phyloP scores from a whole-genome alignment of 1,140 invertebrate species.

The Mycetomoellerius zeteki region DNA sequence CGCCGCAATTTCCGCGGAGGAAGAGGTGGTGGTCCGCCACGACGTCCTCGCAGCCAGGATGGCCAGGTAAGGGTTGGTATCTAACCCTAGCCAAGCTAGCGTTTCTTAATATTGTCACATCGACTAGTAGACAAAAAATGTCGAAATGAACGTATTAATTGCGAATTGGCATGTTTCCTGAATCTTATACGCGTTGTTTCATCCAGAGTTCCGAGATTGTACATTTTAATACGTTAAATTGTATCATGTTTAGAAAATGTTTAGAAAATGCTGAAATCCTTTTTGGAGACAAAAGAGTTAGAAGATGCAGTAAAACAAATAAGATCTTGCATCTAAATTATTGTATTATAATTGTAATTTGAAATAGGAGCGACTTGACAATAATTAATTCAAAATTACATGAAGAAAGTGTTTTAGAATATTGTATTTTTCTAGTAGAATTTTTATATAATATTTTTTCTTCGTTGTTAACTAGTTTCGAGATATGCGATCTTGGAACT shows the following conservation, averaged over 20 bases:
- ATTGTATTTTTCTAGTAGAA: not conserved
- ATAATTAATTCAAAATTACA: slow-evolving; percentile 3
- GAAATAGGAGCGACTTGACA: slow-evolving; percentile 3
- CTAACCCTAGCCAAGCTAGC: not conserved
- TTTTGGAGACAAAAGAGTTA: not conserved
- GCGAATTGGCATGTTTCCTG: slow-evolving; percentile 14
- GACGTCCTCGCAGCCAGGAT: slow-evolving; percentile 88
- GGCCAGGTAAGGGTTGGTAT: slow-evolving; percentile 84
- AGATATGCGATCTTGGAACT: slow-evolving; percentile 7
- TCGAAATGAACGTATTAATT: slow-evolving; percentile 1
- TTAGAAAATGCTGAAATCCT: not conserved
- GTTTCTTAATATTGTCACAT: not conserved
- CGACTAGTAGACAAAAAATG: not conserved
- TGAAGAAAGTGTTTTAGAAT: not conserved
- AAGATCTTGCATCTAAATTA: not conserved
- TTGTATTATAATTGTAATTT: not conserved
- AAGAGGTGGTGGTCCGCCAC: slow-evolving; percentile 85
- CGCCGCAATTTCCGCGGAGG: slow-evolving; percentile 89
- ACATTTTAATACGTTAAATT: slow-evolving; percentile 17
- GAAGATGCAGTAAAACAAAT: not conserved
- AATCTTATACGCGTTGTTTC: slow-evolving; percentile 23
- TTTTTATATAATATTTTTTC: not conserved
- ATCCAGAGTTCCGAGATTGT: slow-evolving; percentile 2
- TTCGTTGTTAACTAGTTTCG: not conserved
- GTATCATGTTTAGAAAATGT: not conserved